Percentiles rank a stretch among this genome's conserved stretches.
Evolutionary conservation across 2,113 vertebrate species (phyloP).

Genomic region (Dunckerocampus dactyliophorus): DNA sequence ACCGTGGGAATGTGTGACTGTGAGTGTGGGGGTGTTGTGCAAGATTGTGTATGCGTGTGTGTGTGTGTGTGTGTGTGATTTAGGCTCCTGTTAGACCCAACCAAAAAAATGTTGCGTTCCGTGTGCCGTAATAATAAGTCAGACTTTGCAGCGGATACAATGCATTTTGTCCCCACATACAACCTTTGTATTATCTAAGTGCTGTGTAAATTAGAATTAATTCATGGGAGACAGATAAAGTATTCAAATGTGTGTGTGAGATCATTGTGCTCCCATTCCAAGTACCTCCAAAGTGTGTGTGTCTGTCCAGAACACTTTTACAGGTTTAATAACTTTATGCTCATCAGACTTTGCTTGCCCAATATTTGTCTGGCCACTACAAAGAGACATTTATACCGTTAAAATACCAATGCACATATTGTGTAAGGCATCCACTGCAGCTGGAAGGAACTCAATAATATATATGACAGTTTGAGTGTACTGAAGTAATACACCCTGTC

Average conservation of each 20-base stretch:
- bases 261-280: slow-evolving; percentile 21
- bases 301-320: slow-evolving; percentile 26
- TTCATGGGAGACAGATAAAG: slow-evolving; percentile 46
- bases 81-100: slow-evolving; percentile 31
- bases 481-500: background rate
- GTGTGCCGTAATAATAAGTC: slow-evolving; percentile 50
- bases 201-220: slow-evolving; percentile 59
- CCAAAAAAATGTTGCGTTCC: slow-evolving; percentile 46
- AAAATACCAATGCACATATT: background rate
- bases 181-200: slow-evolving; percentile 53
- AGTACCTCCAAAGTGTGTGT: slow-evolving; percentile 20
- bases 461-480: background rate
- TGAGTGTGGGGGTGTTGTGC: slow-evolving; percentile 43
- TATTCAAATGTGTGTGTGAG: slow-evolving; percentile 34
- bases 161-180: slow-evolving; percentile 45
- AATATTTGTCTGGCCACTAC: slow-evolving; percentile 7
- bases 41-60: slow-evolving; percentile 11
- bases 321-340: slow-evolving; percentile 42
- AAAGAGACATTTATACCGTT: slow-evolving; percentile 19
- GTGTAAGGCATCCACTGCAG: slow-evolving; percentile 25
- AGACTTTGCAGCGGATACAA: slow-evolving; percentile 39
- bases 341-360: slow-evolving; percentile 6
- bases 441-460: slow-evolving; percentile 5
- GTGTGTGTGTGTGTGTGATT: slow-evolving; percentile 22
- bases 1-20: slow-evolving; percentile 55